phyloP scores from a whole-genome alignment of 2,888 invertebrate species.

The Scaptomyza tumidula region DNA sequence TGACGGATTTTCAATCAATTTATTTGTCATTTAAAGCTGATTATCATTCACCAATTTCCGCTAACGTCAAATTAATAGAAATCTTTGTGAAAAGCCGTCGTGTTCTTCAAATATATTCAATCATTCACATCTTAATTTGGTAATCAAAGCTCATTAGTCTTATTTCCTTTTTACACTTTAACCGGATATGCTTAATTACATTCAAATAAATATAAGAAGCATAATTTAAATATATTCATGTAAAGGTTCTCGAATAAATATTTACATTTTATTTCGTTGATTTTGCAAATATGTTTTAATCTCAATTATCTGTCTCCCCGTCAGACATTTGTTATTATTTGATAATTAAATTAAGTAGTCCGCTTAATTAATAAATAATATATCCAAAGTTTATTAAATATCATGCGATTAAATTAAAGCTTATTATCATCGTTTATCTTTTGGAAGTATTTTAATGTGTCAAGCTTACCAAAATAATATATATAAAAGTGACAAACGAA shows the following conservation, averaged over 20 bases:
- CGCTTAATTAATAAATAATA: neutral
- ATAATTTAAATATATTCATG: conserved; percentile 6
- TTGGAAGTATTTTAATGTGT: neutral
- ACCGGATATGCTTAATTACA: conserved; percentile 48
- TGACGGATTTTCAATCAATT: conserved; percentile 57
- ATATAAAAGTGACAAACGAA: neutral
- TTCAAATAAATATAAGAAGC: conserved; percentile 1
- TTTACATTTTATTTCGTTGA: conserved; percentile 26
- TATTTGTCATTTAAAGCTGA: conserved; percentile 70
- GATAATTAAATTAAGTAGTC: conserved; percentile 19
- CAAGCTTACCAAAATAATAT: neutral
- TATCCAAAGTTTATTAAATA: conserved; percentile 27
- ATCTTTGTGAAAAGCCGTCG: conserved; percentile 2
- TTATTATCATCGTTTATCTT: conserved; percentile 33
- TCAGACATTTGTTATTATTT: neutral
- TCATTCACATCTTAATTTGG: conserved; percentile 41
- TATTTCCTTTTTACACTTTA: conserved; percentile 41
- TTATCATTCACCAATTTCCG: conserved; percentile 59
- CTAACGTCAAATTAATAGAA: conserved; percentile 19
- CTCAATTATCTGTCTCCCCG: neutral
- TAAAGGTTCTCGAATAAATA: conserved; percentile 33
- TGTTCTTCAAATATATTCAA: conserved; percentile 18
- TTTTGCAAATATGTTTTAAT: neutral
- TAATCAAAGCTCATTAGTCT: conserved; percentile 54
- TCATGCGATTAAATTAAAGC: conserved; percentile 40